Conservation (phyloP, 2,888 invertebrate genomes). For the Chesias legatella region DNA sequence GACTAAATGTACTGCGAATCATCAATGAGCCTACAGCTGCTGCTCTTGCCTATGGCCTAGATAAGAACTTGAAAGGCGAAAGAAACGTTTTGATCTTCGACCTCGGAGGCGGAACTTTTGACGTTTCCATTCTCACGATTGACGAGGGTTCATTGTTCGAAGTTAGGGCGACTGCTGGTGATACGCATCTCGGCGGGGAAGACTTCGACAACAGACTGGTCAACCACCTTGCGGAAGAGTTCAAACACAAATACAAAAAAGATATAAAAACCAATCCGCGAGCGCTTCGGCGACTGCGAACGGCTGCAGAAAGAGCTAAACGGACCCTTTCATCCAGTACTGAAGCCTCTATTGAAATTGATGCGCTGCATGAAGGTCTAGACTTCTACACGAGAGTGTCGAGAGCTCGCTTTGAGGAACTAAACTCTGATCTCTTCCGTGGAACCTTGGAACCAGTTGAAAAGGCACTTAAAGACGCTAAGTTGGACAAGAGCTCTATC, state of each 20-base stretch:
- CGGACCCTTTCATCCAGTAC: constrained; percentile 88
- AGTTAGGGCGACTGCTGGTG: constrained; percentile 90
- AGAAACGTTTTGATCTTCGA: constrained; percentile 84
- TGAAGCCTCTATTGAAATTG: constrained; percentile 87
- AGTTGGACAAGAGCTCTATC: constrained; percentile 87
- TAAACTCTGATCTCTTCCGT: constrained; percentile 86
- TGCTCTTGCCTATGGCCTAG: constrained; percentile 85
- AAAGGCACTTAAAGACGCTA: constrained; percentile 88
- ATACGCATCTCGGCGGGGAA: constrained; percentile 91
- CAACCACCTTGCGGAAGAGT: constrained; percentile 84
- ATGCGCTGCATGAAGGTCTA: constrained; percentile 86
- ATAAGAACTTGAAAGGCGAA: constrained; percentile 83
- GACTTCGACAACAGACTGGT: constrained; percentile 84
- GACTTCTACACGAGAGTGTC: constrained; percentile 85
- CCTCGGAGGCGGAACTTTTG: constrained; percentile 86
- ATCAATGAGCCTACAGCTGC: constrained; percentile 92
- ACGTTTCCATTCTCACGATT: constrained; percentile 91
- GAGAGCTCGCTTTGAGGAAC: constrained; percentile 88
- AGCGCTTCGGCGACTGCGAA: constrained; percentile 84
- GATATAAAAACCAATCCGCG: constrained; percentile 84
- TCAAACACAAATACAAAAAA: constrained; percentile 85
- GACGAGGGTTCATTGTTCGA: constrained; percentile 88
- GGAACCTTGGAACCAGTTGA: constrained; percentile 88
- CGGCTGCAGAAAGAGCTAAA: constrained; percentile 89
- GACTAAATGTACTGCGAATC: constrained; percentile 89